Base-by-base conservation (phyloP, 2,113 vertebrate species). In the Dromas ardeola region DNA sequence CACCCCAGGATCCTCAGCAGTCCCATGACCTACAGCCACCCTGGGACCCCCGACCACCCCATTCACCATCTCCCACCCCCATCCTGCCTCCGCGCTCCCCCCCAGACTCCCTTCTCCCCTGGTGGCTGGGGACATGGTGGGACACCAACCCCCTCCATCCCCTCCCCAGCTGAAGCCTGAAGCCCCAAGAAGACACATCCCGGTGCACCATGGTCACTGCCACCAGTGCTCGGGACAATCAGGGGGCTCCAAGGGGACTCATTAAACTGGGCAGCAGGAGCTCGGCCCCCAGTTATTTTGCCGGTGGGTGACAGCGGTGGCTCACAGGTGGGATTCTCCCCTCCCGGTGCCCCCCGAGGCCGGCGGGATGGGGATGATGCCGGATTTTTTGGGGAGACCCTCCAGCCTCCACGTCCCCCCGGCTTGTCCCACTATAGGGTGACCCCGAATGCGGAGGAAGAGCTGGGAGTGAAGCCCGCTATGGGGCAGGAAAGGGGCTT, bases 91-190 rank as follows among this genome's bases (percentile, higher is more conserved):
- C 4, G 5, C 12, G 6, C 11, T 13, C 19, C 29, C 14, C 13
- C 25, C 20, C 13, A 15, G 14, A 23, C 23, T 13, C 34, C 10
- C 47, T 56, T 26, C 16, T 11, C 47, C 40, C 13, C 53, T 0
- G 5, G 47, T 20, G 15, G 3, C 3, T 13, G n/a, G 27, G n/a
- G 52, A 12, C 45, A 61, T 1, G 0, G 36, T 26, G 67, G 30
- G 20, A 18, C 22, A 22, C n/a, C n/a, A n/a, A n/a, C 15, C 22
- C 19, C 9, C 14, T 25, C 22, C 29, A 6, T 17, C 65, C 21
- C 27, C 17, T 56, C 34, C 25, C 36, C 34, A 56, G 3, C 20
- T 4, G 1, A 77, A 87, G 82, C 52, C 79, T 62, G 50, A 65
- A 86, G 52, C 43, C 56, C 61, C n/a, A 13, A 34, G 42, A 53